A percentile compares a stretch with the other conserved stretches of the same genome.
These are phyloP conservation scores for Taurulus bubalis DNA, from an alignment of 2,113 vertebrate species.

Conservation along the genomic window DNA sequence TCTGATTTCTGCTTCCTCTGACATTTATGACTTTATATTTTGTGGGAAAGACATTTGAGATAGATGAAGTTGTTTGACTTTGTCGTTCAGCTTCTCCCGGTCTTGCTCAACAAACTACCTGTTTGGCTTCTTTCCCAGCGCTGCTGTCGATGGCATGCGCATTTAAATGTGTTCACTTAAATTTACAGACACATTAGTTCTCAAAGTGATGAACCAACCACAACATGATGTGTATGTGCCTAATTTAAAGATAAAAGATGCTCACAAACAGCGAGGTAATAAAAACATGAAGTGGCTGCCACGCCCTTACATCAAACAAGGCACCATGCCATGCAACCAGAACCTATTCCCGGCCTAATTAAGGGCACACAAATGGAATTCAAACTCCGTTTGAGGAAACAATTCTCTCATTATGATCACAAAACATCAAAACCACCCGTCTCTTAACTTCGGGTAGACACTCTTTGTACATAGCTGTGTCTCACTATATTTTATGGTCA, in stretches of 20 bases:
- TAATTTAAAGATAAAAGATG: conserved; percentile 59
- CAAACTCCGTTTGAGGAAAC: conserved; percentile 47
- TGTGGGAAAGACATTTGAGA: conserved; percentile 39
- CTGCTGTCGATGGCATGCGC: not conserved
- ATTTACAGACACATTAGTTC: conserved; percentile 11
- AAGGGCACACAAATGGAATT: conserved; percentile 46
- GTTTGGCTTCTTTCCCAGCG: not conserved
- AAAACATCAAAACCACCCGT: conserved; percentile 54
- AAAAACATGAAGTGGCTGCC: conserved; percentile 42
- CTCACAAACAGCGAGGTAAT: conserved; percentile 33
- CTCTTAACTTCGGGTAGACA: conserved; percentile 35
- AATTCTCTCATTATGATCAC: conserved; percentile 48
- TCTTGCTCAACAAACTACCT: not conserved
- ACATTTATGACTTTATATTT: conserved; percentile 69
- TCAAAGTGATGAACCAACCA: conserved; percentile 33
- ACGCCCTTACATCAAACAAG: conserved; percentile 64
- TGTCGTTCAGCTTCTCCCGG: conserved; percentile 24
- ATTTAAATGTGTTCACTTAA: not conserved
- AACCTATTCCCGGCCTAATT: conserved; percentile 51
- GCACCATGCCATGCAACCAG: conserved; percentile 29
- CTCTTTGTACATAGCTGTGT: conserved; percentile 30
- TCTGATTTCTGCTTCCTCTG: conserved; percentile 66
- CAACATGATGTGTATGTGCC: conserved; percentile 40
- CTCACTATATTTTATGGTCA: conserved; percentile 44
- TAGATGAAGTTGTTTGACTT: conserved; percentile 47